Evolutionary conservation across 2,888 invertebrate genomes (phyloP), one percentile per base, ranked within the genome.

Genomic region (Lacanobia oleracea): DNA sequence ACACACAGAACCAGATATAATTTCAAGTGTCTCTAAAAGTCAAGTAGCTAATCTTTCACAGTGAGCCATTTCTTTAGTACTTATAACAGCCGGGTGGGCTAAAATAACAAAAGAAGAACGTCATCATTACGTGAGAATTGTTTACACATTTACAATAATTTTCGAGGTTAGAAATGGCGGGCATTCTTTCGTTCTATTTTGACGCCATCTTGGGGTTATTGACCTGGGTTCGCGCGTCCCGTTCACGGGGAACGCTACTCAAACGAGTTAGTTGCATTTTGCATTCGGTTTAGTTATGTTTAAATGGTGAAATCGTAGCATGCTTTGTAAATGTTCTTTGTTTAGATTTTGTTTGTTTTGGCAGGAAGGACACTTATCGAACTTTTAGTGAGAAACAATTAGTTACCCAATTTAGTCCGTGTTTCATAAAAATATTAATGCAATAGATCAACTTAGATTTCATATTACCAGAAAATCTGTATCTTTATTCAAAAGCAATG

Each of bases 131-230:
- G 89, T 88, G 88, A 88, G 85, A 89, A 89, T 51, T 75, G 72
- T 86, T 86, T 76, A 84, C 86, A 77, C 77, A 78, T 92, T 93
- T 91, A 90, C 91, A 93, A 93, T 90, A 91, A 91, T 92, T 92
- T 94, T 93, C 89, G 93, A 94, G 94, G 94, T 95, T 94, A 94
- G 88, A 93, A 92, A 94, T 94, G 94, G 94, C 94, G 94, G 91
- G 94, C 93, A 94, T 94, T 94, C 94, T 93, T 92, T 91, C 88
- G 93, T 93, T 95, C 95, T 95, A 95, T 95, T 95, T 95, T 93
- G 92, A 93, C 94, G 94, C 94, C 94, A 93, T 94, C 89, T 94
- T 93, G 92, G 88, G 95, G 90, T 88, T 93, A 88, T 87, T 92
- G 94, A 94, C 92, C 95, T 86, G 89, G 83, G 91, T 89, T 90